These are phyloP conservation scores for Cetoscarus ocellatus DNA, from an alignment of 2,797 vertebrate genomes.

Conservation along the genomic window DNA sequence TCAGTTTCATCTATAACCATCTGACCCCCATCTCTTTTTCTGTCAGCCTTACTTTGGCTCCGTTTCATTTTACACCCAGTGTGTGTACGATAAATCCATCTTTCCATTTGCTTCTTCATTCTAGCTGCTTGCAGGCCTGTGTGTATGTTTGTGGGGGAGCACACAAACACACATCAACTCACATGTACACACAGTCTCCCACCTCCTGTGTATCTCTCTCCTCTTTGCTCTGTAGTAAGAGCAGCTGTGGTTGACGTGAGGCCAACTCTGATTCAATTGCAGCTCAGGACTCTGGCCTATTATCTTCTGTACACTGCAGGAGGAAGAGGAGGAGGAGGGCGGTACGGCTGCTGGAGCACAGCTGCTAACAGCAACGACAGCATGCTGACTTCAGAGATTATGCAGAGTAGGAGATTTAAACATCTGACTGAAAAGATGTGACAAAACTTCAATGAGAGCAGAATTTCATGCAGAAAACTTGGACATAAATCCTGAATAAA, in stretches of 20 bases:
- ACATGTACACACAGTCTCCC: constrained; percentile 23
- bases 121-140: constrained; percentile 39
- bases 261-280: constrained; percentile 81
- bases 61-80: constrained; percentile 12
- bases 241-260: constrained; percentile 81
- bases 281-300: constrained; percentile 74
- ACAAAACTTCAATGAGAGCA: constrained; percentile 3
- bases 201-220: constrained; percentile 48
- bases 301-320: constrained; percentile 64
- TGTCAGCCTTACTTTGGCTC: constrained; percentile 36
- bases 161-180: constrained; percentile 18
- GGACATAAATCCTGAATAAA: too few species aligned
- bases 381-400: constrained; percentile 26
- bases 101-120: constrained; percentile 28
- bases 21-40: constrained; percentile 37
- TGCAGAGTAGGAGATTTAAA: constrained; percentile 5
- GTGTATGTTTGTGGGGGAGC: constrained; percentile 20
- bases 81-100: constrained; percentile 11
- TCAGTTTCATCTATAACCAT: constrained; percentile 36
- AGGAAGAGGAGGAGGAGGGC: constrained; percentile 55
- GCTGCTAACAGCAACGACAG: constrained; percentile 61
- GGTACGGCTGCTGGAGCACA: constrained; percentile 48
- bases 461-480: not conserved
- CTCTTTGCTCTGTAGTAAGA: constrained; percentile 78
- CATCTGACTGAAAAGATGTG: not conserved